Evolutionary conservation across 2,113 vertebrate genomes (phyloP).

Genomic region (Actenoides lindsayi): DNA sequence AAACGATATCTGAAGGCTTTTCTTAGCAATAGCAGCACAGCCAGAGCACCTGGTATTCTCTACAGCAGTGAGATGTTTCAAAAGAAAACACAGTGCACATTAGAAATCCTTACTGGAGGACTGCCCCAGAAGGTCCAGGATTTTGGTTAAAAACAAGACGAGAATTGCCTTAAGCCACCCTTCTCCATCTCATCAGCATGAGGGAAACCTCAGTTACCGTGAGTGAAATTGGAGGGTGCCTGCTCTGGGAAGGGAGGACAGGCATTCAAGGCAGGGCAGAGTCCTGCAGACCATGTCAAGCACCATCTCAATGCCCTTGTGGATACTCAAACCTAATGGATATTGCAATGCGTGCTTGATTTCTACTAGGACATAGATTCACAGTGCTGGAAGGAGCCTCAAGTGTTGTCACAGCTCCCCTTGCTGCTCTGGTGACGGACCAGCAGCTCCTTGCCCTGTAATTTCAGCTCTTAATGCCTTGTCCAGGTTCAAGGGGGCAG

Average conservation of each 20-base stretch:
- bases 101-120: neutral
- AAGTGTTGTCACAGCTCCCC: neutral
- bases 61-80: neutral
- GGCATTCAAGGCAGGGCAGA: neutral
- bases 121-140: neutral
- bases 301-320: neutral
- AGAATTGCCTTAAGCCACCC: neutral
- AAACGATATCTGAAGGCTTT: neutral
- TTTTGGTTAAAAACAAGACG: neutral
- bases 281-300: neutral
- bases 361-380: neutral
- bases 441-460: neutral
- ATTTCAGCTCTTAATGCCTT: neutral
- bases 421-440: neutral
- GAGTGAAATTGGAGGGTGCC: neutral
- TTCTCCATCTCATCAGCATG: neutral
- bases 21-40: neutral
- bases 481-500: neutral
- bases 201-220: neutral
- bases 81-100: neutral
- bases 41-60: conserved; percentile 10
- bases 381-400: neutral
- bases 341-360: rapidly evolving
- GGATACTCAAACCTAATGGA: neutral
- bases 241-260: neutral